Evolutionary conservation across 1,140 invertebrate genomes (phyloP).

Genomic region (Mactra quadrangularis): DNA sequence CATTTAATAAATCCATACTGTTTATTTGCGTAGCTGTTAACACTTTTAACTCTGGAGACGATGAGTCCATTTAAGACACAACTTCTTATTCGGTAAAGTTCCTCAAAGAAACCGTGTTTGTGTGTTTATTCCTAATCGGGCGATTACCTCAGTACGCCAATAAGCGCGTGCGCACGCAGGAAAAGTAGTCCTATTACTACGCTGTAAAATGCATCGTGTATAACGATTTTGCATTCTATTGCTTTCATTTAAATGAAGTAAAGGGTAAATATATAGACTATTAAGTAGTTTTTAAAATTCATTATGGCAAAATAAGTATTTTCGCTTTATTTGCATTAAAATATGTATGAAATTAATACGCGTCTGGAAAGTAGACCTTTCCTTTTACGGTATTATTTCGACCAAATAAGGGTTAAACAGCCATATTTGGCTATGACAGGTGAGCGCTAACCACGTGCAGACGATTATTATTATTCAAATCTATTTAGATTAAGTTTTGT

Average conservation of each 20-base stretch:
- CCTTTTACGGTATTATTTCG: constrained; percentile 45
- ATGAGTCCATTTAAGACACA: constrained; percentile 21
- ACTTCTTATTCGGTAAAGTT: constrained; percentile 32
- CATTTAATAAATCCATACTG: constrained; percentile 60
- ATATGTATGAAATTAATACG: constrained; percentile 15
- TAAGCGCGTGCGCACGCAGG: not conserved
- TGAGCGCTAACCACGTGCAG: no score
- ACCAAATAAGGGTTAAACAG: constrained; percentile 56
- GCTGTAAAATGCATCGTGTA: not conserved
- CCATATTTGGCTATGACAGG: constrained; percentile 60
- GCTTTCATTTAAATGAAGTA: no score
- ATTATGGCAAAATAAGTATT: no score
- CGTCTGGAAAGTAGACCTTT: constrained; percentile 10
- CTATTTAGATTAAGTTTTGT: no score
- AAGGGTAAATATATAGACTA: no score
- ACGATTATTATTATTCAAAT: no score
- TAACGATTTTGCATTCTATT: no score
- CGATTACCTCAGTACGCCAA: not conserved
- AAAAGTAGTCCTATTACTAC: not conserved
- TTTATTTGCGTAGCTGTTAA: constrained; percentile 36
- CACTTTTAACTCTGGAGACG: constrained; percentile 26
- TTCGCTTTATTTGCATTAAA: no score
- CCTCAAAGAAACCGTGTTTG: constrained; percentile 43
- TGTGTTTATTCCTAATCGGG: constrained; percentile 29
- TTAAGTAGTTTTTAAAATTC: no score